Evolutionary conservation across 2,797 vertebrate genomes (phyloP).

Genomic region (Nothura maculosa): DNA sequence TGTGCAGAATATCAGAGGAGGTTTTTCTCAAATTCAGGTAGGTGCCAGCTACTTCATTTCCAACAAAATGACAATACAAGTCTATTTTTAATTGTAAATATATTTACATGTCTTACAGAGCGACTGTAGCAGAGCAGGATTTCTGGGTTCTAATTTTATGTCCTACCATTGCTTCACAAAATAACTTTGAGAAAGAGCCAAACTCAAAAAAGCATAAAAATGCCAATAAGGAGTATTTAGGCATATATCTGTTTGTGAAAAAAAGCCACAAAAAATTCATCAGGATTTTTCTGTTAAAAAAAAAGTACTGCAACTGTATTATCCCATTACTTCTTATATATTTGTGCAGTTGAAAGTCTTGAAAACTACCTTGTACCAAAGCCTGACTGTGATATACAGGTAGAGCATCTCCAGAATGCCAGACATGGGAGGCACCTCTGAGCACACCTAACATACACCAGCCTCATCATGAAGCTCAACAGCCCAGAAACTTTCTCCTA

Average conservation of each 20-base stretch:
- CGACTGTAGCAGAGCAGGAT: conserved; percentile 33
- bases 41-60: conserved; percentile 29
- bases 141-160: conserved; percentile 18
- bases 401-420: background rate
- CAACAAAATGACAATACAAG: conserved; percentile 17
- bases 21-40: background rate
- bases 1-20: background rate
- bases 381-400: background rate
- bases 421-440: background rate
- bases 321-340: background rate
- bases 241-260: rapidly evolving
- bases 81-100: conserved; percentile 46
- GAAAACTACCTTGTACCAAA: background rate
- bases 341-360: background rate
- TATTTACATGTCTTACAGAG: conserved; percentile 31
- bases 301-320: background rate
- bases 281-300: background rate
- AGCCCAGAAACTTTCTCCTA: background rate
- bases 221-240: background rate
- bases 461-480: background rate
- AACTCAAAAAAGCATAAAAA: background rate
- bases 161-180: background rate
- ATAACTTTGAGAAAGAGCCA: background rate
- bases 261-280: background rate
- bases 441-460: background rate